Evolutionary conservation across 2,113 vertebrate species (phyloP).

Genomic region (Grammomys surdaster): DNA sequence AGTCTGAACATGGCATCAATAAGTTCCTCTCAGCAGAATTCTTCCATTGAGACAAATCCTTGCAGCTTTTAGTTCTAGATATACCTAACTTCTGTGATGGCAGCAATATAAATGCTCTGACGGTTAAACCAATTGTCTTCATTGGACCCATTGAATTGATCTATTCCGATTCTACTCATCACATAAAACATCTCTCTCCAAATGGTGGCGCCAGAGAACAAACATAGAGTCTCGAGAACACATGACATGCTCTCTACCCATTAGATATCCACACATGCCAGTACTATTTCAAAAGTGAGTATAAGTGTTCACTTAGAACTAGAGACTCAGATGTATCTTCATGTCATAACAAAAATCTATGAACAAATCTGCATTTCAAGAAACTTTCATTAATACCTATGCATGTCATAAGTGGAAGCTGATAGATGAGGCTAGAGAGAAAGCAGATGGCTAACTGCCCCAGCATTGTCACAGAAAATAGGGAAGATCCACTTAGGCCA

Average conservation of each 20-base stretch:
- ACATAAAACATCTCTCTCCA: not conserved
- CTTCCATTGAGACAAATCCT: not conserved
- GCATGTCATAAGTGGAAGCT: not conserved
- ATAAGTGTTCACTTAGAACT: not conserved
- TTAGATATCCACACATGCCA: not conserved
- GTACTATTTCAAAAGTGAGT: not conserved
- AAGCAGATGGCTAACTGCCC: not conserved
- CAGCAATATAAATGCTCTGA: not conserved
- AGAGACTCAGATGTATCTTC: not conserved
- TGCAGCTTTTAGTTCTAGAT: not conserved
- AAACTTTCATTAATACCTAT: not conserved
- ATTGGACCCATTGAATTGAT: not conserved
- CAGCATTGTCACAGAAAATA: not conserved
- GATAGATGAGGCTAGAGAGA: not conserved
- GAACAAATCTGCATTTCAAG: not conserved
- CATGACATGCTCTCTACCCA: not conserved
- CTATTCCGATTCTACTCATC: not conserved
- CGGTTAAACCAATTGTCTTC: not conserved
- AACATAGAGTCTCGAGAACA: not conserved
- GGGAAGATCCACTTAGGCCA: not conserved
- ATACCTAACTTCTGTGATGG: not conserved
- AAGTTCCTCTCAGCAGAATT: not conserved
- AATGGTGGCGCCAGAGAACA: not conserved
- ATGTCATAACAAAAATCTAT: not conserved
- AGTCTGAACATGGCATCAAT: not conserved